Evolutionary conservation across 1,140 invertebrate species (phyloP).

Genomic region (Ylistrum balloti): DNA sequence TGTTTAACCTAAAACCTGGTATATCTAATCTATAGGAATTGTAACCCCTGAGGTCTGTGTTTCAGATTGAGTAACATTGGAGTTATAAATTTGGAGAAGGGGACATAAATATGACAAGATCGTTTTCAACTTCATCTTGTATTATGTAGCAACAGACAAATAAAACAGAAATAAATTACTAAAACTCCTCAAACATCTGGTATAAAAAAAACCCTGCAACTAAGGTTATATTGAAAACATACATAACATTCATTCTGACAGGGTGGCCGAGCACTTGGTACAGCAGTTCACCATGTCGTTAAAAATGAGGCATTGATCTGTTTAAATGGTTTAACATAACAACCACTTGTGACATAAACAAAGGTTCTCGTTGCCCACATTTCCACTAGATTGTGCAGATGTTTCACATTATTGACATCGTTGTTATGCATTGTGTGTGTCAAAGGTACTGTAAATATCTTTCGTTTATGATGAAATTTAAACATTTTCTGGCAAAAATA

Average conservation of each 20-base stretch:
- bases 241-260: neutral
- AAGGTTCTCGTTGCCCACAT: conserved; percentile 17
- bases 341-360: conserved; percentile 38
- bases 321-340: conserved; percentile 16
- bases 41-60: neutral
- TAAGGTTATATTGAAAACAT: conserved; percentile 5
- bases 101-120: neutral
- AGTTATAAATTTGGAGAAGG: neutral
- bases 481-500: no score
- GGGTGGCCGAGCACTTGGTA: neutral
- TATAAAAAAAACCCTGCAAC: neutral
- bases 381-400: neutral
- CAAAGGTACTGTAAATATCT: neutral
- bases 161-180: neutral
- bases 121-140: neutral
- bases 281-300: neutral
- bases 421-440: neutral
- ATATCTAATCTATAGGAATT: neutral
- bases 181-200: neutral
- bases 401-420: conserved; percentile 16
- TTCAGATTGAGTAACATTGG: neutral
- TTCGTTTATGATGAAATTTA: neutral
- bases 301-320: conserved; percentile 15
- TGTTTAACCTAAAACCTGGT: neutral
- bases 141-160: neutral